Evolutionary conservation across 2,888 invertebrate species (phyloP).

Genomic region (Vesta saturnalis): DNA sequence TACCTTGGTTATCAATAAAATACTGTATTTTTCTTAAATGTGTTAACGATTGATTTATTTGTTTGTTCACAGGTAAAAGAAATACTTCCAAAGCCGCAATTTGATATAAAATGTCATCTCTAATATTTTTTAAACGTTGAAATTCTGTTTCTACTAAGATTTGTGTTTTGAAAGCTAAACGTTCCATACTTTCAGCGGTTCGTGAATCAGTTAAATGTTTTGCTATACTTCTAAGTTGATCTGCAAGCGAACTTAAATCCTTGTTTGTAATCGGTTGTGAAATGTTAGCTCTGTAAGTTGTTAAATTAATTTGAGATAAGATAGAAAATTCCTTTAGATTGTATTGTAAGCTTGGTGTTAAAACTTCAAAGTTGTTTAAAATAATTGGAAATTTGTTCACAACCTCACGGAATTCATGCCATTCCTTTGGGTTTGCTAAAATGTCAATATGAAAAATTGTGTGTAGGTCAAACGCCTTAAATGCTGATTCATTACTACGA

Average conservation of each 20-base stretch:
- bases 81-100: slow-evolving; percentile 80
- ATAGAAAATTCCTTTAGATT: slow-evolving; percentile 68
- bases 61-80: slow-evolving; percentile 75
- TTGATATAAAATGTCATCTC: slow-evolving; percentile 79
- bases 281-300: slow-evolving; percentile 65
- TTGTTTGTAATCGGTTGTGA: slow-evolving; percentile 71
- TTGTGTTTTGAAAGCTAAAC: slow-evolving; percentile 72
- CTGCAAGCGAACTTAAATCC: slow-evolving; percentile 71
- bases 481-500: slow-evolving; percentile 76
- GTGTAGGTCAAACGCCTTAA: slow-evolving; percentile 76
- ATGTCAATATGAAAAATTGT: slow-evolving; percentile 76
- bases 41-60: slow-evolving; percentile 76
- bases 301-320: slow-evolving; percentile 70
- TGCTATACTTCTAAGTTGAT: slow-evolving; percentile 71
- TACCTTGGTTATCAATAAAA: slow-evolving; percentile 78
- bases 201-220: slow-evolving; percentile 76
- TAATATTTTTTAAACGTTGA: slow-evolving; percentile 74
- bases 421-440: slow-evolving; percentile 71
- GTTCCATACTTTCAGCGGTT: slow-evolving; percentile 78
- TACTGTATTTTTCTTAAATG: slow-evolving; percentile 82
- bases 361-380: slow-evolving; percentile 68
- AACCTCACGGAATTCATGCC: slow-evolving; percentile 69
- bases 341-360: slow-evolving; percentile 68
- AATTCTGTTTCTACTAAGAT: slow-evolving; percentile 72
- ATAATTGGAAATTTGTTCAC: slow-evolving; percentile 66